Evolutionary conservation across 2,888 invertebrate species (phyloP).

Genomic region (Melanargia galathea): DNA sequence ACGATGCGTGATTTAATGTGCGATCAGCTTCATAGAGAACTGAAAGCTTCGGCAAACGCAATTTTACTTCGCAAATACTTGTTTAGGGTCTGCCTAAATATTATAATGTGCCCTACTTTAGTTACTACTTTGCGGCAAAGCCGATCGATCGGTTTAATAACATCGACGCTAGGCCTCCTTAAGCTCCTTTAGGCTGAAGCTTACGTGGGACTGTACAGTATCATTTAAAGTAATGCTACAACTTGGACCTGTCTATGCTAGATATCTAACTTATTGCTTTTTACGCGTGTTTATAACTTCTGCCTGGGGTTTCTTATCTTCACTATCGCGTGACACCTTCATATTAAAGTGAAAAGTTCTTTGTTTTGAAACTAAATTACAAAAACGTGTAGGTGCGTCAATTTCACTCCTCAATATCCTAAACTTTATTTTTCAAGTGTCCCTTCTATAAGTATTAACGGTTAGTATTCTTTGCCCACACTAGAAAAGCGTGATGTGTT

Average conservation of each 20-base stretch:
- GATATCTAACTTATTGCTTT: neutral
- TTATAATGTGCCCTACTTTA: constrained; percentile 39
- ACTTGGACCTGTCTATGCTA: neutral
- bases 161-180: constrained; percentile 25
- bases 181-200: constrained; percentile 22
- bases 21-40: constrained; percentile 29
- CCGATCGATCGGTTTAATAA: constrained; percentile 33
- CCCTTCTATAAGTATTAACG: too few species aligned
- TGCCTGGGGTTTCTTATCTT: too few species aligned
- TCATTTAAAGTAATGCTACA: constrained; percentile 6
- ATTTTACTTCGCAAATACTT: constrained; percentile 52
- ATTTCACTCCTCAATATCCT: too few species aligned
- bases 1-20: neutral
- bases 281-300: neutral
- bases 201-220: neutral
- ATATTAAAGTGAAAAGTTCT: too few species aligned
- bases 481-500: too few species aligned
- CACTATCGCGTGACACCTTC: too few species aligned
- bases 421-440: too few species aligned
- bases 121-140: constrained; percentile 37
- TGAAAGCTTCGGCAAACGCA: constrained; percentile 45
- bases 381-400: too few species aligned
- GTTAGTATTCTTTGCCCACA: too few species aligned
- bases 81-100: constrained; percentile 42
- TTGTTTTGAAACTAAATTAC: too few species aligned